These are phyloP conservation scores for Leucophora obtusa DNA, from an alignment of 2,888 invertebrate genomes.

Conservation along the genomic window DNA sequence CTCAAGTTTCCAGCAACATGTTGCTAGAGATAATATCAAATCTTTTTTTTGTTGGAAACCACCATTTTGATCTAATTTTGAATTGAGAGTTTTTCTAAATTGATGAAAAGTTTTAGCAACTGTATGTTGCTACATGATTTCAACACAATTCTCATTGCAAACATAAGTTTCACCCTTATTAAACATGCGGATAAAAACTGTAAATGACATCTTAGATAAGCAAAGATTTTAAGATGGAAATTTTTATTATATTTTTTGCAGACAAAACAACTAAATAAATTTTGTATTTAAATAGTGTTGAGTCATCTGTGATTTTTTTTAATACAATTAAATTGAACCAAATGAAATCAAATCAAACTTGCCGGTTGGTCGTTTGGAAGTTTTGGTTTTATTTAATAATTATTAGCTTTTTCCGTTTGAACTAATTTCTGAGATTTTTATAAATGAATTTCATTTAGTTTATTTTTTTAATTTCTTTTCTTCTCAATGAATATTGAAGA, in stretches of 20 bases:
- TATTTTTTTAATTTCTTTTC: neutral
- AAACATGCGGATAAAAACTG: neutral
- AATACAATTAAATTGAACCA: constrained; percentile 54
- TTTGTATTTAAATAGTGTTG: constrained; percentile 44
- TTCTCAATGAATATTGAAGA: constrained; percentile 13
- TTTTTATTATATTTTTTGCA: constrained; percentile 18
- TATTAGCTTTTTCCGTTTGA: constrained; percentile 63
- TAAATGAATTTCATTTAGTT: constrained; percentile 24
- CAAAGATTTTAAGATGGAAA: constrained; percentile 14
- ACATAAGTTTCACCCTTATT: neutral
- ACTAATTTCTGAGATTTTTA: constrained; percentile 58
- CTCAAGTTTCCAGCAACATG: too few relatives aligned
- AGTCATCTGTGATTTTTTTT: constrained; percentile 40
- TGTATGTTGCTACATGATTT: too few relatives aligned
- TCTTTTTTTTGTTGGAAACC: too few relatives aligned
- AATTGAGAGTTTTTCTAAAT: too few relatives aligned
- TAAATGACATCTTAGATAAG: neutral
- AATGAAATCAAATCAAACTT: constrained; percentile 49
- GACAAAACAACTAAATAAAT: constrained; percentile 12
- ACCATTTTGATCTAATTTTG: too few relatives aligned
- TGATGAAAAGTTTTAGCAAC: too few relatives aligned
- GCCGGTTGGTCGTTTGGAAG: constrained; percentile 20
- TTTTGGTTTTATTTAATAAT: constrained; percentile 56
- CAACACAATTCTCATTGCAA: neutral
- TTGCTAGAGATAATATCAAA: too few relatives aligned